Conservation (phyloP, 2,113 vertebrate genomes). For the Acrocephalus kingi region DNA sequence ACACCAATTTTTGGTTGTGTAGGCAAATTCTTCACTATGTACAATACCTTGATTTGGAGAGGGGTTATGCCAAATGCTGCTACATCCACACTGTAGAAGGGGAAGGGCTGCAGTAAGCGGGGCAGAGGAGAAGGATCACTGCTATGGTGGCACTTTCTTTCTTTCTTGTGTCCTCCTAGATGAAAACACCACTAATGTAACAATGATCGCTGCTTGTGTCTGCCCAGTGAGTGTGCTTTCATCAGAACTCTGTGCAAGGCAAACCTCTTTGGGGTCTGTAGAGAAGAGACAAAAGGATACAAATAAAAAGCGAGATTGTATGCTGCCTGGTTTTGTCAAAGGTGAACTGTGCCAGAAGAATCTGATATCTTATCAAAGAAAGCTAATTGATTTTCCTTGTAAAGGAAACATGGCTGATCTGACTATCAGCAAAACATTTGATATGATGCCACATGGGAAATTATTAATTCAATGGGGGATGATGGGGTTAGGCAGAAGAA, state of each 20-base stretch:
- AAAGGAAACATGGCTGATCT: not conserved
- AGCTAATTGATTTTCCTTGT: constrained; percentile 40
- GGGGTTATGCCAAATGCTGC: not conserved
- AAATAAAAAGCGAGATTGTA: not conserved
- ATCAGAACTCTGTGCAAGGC: not conserved
- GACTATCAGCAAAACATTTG: constrained; percentile 27
- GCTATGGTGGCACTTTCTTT: accelerated
- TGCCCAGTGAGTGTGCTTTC: not conserved
- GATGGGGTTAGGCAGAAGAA: not conserved
- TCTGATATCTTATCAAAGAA: constrained; percentile 44
- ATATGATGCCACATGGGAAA: constrained; percentile 28
- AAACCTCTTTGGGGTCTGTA: not conserved
- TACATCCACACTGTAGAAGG: not conserved
- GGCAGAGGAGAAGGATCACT: not conserved
- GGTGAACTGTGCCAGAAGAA: constrained; percentile 48
- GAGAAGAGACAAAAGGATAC: not conserved
- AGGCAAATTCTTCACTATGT: not conserved
- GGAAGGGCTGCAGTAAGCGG: not conserved
- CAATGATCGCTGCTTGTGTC: accelerated
- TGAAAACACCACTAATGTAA: not conserved
- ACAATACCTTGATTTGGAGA: not conserved
- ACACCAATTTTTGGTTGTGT: not conserved
- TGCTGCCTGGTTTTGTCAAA: not conserved
- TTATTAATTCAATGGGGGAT: not conserved
- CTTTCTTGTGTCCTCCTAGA: not conserved